These are phyloP conservation scores for Tuta absoluta DNA, from an alignment of 2,888 invertebrate species.

Conservation along the genomic window DNA sequence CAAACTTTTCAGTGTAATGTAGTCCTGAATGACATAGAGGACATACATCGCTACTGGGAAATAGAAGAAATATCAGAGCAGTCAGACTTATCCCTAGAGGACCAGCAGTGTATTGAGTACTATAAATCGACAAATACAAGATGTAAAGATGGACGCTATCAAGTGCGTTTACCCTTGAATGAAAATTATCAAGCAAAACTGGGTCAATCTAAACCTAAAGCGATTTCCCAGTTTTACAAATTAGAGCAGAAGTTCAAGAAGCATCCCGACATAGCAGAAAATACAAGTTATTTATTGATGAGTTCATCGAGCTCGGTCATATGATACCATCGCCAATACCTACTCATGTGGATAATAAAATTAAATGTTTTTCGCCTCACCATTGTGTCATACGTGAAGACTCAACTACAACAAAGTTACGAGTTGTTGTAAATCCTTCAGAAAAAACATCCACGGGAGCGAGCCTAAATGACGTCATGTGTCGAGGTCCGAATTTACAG, in stretches of 20 bases:
- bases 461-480: conserved; percentile 36
- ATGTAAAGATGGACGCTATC: conserved; percentile 31
- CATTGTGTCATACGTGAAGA: conserved; percentile 33
- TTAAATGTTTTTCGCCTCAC: conserved; percentile 34
- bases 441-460: conserved; percentile 25
- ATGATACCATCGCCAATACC: conserved; percentile 29
- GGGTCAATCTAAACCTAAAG: conserved; percentile 34
- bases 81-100: background rate
- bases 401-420: conserved; percentile 33
- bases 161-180: conserved; percentile 33
- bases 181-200: conserved; percentile 27
- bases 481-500: conserved; percentile 34
- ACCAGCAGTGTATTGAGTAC: conserved; percentile 23
- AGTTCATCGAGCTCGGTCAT: conserved; percentile 31
- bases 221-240: conserved; percentile 36
- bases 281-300: conserved; percentile 33
- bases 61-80: conserved; percentile 25
- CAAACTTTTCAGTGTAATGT: conserved; percentile 34
- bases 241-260: conserved; percentile 31
- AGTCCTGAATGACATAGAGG: conserved; percentile 28
- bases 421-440: conserved; percentile 40
- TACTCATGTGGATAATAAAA: no score
- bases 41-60: conserved; percentile 33
- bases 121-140: conserved; percentile 25
- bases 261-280: conserved; percentile 25